phyloP scores from a whole-genome alignment of 2,888 invertebrate genomes.

The Lasioglossum villosulum region DNA sequence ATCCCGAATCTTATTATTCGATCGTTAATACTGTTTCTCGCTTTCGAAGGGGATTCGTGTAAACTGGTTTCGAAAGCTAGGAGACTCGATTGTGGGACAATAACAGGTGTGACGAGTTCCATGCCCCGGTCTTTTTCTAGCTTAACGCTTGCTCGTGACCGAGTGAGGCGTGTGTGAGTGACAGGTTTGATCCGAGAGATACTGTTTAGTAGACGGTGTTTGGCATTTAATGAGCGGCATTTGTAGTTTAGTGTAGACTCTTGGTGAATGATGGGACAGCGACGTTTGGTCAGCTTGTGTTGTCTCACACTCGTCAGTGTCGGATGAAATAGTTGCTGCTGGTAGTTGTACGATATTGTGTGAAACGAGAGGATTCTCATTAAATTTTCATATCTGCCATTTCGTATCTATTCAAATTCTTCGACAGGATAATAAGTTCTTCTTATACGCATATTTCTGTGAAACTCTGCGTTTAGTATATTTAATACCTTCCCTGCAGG shows the following conservation, averaged over 20 bases:
- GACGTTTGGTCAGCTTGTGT: not conserved
- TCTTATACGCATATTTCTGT: not conserved
- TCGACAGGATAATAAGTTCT: not conserved
- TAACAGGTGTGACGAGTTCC: constrained; percentile 19
- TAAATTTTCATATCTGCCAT: not conserved
- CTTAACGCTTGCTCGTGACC: not conserved
- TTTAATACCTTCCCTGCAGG: not conserved
- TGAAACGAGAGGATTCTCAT: not conserved
- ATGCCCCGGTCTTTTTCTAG: not conserved
- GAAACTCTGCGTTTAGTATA: too few species aligned
- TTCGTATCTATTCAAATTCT: not conserved
- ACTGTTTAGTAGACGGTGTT: not conserved
- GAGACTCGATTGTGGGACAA: constrained; percentile 3
- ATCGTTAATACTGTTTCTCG: constrained; percentile 6
- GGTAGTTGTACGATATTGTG: not conserved
- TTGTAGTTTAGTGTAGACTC: not conserved
- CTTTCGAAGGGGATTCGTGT: not conserved
- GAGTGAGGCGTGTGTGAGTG: not conserved
- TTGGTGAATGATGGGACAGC: not conserved
- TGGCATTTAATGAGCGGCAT: not conserved
- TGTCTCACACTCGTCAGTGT: not conserved
- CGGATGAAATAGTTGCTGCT: not conserved
- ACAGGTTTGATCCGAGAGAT: not conserved
- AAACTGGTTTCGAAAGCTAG: constrained; percentile 15
- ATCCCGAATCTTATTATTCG: constrained; percentile 10